Conservation (phyloP, 2,113 vertebrate species). For the Delphinapterus leucas region DNA sequence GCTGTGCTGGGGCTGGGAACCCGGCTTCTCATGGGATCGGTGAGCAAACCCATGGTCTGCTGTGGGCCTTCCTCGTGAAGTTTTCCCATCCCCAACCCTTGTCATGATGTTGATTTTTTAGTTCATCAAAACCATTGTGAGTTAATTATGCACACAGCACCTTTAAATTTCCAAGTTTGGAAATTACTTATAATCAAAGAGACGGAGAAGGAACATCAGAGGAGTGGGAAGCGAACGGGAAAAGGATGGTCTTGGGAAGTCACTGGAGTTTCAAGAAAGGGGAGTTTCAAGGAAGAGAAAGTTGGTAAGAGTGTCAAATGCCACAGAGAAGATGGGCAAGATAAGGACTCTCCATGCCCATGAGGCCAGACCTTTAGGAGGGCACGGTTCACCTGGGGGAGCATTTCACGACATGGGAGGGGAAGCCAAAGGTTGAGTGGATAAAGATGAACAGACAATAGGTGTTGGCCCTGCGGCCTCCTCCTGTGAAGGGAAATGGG, state of each 20-base stretch:
- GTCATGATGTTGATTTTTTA: neutral
- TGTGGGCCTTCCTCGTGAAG: neutral
- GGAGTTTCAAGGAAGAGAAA: neutral
- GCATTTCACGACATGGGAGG: neutral
- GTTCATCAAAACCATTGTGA: neutral
- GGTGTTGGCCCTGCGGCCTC: rapidly evolving
- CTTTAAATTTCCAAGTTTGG: neutral
- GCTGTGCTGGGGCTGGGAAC: neutral
- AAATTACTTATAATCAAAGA: neutral
- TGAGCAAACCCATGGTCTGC: neutral
- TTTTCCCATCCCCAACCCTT: too few species aligned
- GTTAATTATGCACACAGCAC: neutral
- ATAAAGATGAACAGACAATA: neutral
- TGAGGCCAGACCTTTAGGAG: neutral
- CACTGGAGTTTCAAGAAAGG: neutral
- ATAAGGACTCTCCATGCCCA: neutral
- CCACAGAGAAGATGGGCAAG: neutral
- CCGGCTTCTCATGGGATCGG: neutral
- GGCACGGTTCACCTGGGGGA: too few species aligned
- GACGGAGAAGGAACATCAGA: neutral
- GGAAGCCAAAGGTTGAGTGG: too few species aligned
- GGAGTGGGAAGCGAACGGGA: neutral
- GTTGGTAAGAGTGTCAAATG: neutral
- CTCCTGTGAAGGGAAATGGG: neutral
- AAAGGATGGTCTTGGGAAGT: neutral